These are phyloP conservation scores for Calonectris borealis DNA, from an alignment of 2,113 vertebrate genomes.

Conservation along the genomic window DNA sequence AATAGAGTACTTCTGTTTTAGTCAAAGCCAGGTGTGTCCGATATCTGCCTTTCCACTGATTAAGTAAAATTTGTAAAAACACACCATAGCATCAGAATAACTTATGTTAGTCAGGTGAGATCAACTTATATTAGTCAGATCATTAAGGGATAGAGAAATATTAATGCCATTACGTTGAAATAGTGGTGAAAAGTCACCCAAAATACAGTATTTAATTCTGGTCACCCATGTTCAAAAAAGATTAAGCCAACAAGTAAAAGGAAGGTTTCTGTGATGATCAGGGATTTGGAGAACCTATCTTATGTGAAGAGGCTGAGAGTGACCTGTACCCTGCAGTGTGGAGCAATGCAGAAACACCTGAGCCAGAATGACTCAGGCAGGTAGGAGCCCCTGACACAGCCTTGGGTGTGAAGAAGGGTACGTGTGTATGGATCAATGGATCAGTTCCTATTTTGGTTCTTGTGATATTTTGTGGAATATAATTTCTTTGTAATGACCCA, in stretches of 20 bases:
- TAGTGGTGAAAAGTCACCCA: neutral
- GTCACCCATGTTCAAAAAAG: neutral
- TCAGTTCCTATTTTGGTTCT: neutral
- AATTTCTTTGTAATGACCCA: neutral
- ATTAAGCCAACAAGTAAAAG: neutral
- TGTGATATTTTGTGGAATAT: neutral
- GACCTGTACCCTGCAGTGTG: neutral
- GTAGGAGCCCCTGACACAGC: neutral
- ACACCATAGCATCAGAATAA: neutral
- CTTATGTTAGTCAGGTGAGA: neutral
- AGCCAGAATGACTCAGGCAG: neutral
- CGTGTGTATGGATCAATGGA: rapidly evolving
- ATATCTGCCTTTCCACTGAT: neutral
- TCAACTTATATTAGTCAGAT: neutral
- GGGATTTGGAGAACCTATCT: neutral
- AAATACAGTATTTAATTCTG: neutral
- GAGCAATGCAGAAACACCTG: neutral
- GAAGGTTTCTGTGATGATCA: neutral
- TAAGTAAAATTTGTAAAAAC: neutral
- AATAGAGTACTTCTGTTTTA: neutral
- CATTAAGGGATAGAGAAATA: neutral
- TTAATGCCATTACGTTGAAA: neutral
- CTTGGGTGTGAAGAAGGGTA: too few species aligned
- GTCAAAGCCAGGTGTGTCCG: neutral
- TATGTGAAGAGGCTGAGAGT: neutral